These are phyloP conservation scores for Mesitornis unicolor DNA, from an alignment of 2,113 vertebrate species.

Conservation along the genomic window DNA sequence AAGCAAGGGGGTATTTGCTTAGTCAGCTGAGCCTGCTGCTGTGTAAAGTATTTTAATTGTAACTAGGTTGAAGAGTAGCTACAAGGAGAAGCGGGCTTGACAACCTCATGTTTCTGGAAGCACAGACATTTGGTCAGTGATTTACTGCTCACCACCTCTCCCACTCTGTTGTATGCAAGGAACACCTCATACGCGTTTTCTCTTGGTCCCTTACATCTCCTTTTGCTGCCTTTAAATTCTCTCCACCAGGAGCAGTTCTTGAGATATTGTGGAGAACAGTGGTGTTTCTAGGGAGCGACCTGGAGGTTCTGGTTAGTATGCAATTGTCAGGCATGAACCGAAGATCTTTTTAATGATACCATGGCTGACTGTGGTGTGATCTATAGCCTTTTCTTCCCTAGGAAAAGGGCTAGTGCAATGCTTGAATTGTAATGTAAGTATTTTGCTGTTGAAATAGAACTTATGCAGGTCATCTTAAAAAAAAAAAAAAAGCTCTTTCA, in stretches of 20 bases:
- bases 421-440: neutral
- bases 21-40: neutral
- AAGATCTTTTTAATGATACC: neutral
- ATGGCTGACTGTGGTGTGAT: neutral
- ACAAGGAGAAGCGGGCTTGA: neutral
- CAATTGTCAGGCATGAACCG: neutral
- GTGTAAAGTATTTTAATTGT: neutral
- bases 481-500: neutral
- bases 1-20: neutral
- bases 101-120: neutral
- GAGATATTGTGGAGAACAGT: neutral
- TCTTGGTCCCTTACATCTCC: neutral
- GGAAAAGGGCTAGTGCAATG: neutral
- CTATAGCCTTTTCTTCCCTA: neutral
- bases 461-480: neutral
- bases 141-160: neutral
- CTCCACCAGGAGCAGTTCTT: neutral
- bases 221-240: neutral
- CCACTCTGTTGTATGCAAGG: neutral
- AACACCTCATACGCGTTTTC: neutral
- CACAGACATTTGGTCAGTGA: neutral
- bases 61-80: neutral
- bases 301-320: neutral
- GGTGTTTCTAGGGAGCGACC: neutral
- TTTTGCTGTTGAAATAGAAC: neutral